Conservation (phyloP, 2,888 invertebrate species). For the Polydrusus cervinus region DNA sequence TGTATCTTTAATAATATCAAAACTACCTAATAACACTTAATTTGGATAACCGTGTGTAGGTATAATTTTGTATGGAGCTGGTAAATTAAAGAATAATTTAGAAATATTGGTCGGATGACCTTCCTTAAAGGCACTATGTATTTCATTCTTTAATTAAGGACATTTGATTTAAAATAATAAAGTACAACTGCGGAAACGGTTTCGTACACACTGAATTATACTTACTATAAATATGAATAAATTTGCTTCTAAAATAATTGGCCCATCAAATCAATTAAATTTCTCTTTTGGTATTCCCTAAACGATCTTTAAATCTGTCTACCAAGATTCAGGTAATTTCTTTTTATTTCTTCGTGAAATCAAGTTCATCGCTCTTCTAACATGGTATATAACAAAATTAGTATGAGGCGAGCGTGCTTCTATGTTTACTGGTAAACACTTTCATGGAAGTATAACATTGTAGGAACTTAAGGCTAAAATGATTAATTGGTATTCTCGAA, state of each 20-base stretch:
- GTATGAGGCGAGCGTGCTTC: slow-evolving; percentile 41
- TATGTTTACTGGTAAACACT: slow-evolving; percentile 43
- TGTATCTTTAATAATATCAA: too few relatives aligned
- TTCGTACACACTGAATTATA: too few relatives aligned
- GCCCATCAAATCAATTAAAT: not conserved
- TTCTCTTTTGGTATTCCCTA: slow-evolving; percentile 7
- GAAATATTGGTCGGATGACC: too few relatives aligned
- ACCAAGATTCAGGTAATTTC: slow-evolving; percentile 15
- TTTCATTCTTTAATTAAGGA: too few relatives aligned
- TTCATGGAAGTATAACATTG: slow-evolving; percentile 42
- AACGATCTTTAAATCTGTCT: not conserved
- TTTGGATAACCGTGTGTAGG: too few relatives aligned
- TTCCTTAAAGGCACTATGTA: too few relatives aligned
- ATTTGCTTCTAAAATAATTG: not conserved
- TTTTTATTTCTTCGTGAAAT: slow-evolving; percentile 32
- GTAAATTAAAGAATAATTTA: too few relatives aligned
- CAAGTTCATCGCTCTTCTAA: slow-evolving; percentile 47
- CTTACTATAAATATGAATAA: too few relatives aligned
- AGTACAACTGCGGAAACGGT: too few relatives aligned
- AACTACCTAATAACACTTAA: too few relatives aligned
- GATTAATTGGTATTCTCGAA: slow-evolving; percentile 46
- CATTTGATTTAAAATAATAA: too few relatives aligned
- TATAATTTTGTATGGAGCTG: too few relatives aligned
- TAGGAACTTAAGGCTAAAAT: slow-evolving; percentile 32
- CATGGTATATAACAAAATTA: slow-evolving; percentile 40